Evolutionary conservation across 2,888 invertebrate genomes (phyloP), one percentile per base, ranked within the genome.

Genomic region (Horisme vitalbata): DNA sequence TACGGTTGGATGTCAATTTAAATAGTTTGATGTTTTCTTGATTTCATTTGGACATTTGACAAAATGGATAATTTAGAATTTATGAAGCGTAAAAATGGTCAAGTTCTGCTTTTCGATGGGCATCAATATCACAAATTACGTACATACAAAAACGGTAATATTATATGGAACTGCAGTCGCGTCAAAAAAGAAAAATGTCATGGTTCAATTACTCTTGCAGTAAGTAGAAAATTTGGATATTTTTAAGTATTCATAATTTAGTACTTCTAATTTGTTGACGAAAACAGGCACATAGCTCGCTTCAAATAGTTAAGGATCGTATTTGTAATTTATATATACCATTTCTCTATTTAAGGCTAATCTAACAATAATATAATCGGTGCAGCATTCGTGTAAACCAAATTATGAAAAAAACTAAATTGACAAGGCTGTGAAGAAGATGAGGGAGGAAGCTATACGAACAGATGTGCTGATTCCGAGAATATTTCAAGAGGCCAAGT

Each of bases 111-210:
- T 26, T 26, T 36, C 36, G 14, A 26, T 12, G 36, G 26, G n/a
- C 36, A 9, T 7, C 27, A 36, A 14, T 36, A 36, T 9, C 7
- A 36, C 15, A 36, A 36, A 26, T 36, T n/a, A 9, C 26, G 36
- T 24, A 36, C 23, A 14, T 36, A 36, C 26, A 26, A 26, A 36
- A 36, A 13, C 26, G 26, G 36, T 9, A 26, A 24, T 9, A 26
- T 14, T 9, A n/a, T 36, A 7, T 36, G 24, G 36, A 26, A 7
- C 9, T 36, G 36, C 23, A 36, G 36, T 14, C 26, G 14, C 6
- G n/a, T 36, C 15, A 36, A 26, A 36, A 36, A 36, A 14, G 13
- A 36, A 36, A 36, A 36, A 15, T 36, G 36, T 36, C 36, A 14
- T 8, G 24, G 36, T 8, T 35, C 36, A 13, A 36, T 36, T 36